A percentile compares a stretch with the other conserved stretches of the same genome.
These are phyloP conservation scores for Germaria angustata DNA, from an alignment of 2,888 invertebrate genomes.

Conservation along the genomic window DNA sequence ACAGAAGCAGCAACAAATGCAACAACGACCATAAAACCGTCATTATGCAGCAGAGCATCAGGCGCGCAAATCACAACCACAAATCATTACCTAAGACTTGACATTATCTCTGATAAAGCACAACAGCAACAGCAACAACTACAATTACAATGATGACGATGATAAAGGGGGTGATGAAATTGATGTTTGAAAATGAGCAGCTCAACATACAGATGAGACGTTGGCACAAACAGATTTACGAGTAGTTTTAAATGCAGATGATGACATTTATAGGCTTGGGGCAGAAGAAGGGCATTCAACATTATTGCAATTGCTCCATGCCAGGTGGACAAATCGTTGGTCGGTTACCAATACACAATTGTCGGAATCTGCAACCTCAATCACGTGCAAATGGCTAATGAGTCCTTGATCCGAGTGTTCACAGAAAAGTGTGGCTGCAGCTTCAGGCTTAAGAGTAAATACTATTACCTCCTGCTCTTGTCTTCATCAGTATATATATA, in stretches of 20 bases:
- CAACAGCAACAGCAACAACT: too few species aligned
- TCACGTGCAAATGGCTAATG: constrained; percentile 89
- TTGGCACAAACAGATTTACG: constrained; percentile 33
- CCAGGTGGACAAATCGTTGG: constrained; percentile 72
- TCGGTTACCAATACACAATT: constrained; percentile 64
- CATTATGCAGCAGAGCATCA: not conserved
- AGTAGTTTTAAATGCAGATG: constrained; percentile 34
- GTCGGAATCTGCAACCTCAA: constrained; percentile 57
- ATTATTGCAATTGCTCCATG: constrained; percentile 74
- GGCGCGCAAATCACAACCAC: not conserved
- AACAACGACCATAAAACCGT: not conserved
- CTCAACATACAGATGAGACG: constrained; percentile 55
- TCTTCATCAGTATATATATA: too few species aligned
- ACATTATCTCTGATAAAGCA: constrained; percentile 17
- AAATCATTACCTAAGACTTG: constrained; percentile 67
- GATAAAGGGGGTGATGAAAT: too few species aligned
- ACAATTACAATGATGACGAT: too few species aligned
- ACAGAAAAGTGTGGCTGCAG: constrained; percentile 89
- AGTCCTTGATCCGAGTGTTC: constrained; percentile 94
- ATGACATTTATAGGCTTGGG: constrained; percentile 15
- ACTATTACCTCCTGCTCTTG: not conserved
- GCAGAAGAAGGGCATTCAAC: constrained; percentile 52
- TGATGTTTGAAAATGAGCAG: constrained; percentile 11
- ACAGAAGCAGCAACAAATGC: constrained; percentile 6
- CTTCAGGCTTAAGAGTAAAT: constrained; percentile 80